Percentiles rank a stretch among this genome's conserved stretches.
phyloP scores from a whole-genome alignment of 2,113 vertebrate species.

The Saccopteryx leptura region DNA sequence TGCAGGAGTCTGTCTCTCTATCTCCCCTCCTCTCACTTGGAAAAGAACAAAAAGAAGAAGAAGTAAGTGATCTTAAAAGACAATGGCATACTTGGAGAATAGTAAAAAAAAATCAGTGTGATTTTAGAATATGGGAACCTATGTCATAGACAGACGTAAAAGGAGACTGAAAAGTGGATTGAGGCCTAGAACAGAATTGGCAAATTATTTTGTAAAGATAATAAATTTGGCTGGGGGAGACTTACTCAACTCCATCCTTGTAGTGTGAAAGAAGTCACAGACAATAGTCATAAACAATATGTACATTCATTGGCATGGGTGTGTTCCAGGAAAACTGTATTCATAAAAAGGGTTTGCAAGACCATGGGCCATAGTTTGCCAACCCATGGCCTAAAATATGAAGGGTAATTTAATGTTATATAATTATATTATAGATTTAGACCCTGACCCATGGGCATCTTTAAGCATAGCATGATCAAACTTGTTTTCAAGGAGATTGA shows the following conservation, averaged over 20 bases:
- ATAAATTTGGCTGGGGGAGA: background rate
- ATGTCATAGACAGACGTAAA: background rate
- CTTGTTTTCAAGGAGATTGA: background rate
- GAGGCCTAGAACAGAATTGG: background rate
- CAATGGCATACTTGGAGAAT: background rate
- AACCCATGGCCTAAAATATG: background rate
- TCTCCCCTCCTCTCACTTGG: no score
- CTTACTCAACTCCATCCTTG: background rate
- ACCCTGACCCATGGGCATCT: background rate
- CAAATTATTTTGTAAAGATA: background rate
- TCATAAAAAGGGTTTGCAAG: background rate
- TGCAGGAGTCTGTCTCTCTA: no score
- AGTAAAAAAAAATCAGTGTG: background rate
- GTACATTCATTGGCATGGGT: background rate
- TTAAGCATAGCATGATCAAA: background rate
- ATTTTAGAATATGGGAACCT: conserved; percentile 26
- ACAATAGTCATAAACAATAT: no score
- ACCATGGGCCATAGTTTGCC: background rate
- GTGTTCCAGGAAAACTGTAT: background rate
- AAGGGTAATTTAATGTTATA: background rate
- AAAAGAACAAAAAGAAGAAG: no score
- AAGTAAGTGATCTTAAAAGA: conserved; percentile 9
- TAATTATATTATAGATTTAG: background rate
- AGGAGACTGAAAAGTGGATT: background rate
- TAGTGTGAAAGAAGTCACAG: background rate